Conservation (phyloP, 2,797 vertebrate genomes). For the Hydrolagus colliei region DNA sequence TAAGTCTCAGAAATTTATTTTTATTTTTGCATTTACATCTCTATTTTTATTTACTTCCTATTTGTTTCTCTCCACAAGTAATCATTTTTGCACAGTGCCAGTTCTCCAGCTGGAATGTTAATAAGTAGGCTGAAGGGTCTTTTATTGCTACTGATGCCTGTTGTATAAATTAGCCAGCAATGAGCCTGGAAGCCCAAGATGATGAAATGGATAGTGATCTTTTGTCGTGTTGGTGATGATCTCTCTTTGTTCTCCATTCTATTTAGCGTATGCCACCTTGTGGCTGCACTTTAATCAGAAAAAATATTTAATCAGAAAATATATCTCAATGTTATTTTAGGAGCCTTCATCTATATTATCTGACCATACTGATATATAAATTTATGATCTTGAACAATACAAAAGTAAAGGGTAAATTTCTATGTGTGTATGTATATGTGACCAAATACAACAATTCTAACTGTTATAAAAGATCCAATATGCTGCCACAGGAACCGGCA, state of each 20-base stretch:
- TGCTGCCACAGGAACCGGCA: neutral
- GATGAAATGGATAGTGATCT: neutral
- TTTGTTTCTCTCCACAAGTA: neutral
- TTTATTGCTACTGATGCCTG: neutral
- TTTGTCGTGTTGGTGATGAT: too few relatives aligned
- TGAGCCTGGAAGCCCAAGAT: neutral
- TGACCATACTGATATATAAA: too few relatives aligned
- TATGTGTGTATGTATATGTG: too few relatives aligned
- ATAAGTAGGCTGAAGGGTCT: constrained; percentile 13
- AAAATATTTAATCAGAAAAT: too few relatives aligned
- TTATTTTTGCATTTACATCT: neutral
- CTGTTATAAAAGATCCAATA: neutral
- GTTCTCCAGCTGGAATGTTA: constrained; percentile 4
- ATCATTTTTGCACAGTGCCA: constrained; percentile 6
- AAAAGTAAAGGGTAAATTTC: too few relatives aligned
- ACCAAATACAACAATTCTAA: neutral
- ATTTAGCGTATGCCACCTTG: too few relatives aligned
- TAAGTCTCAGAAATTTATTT: neutral
- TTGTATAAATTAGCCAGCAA: constrained; percentile 17
- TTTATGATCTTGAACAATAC: too few relatives aligned
- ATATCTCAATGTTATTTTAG: too few relatives aligned
- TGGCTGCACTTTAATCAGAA: too few relatives aligned
- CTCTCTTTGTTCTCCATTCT: too few relatives aligned
- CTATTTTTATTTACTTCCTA: neutral
- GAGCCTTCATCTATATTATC: too few relatives aligned